Evolutionary conservation across 2,888 invertebrate species (phyloP), one percentile per base, ranked within the genome.

Genomic region (Xestia sexstrigata): DNA sequence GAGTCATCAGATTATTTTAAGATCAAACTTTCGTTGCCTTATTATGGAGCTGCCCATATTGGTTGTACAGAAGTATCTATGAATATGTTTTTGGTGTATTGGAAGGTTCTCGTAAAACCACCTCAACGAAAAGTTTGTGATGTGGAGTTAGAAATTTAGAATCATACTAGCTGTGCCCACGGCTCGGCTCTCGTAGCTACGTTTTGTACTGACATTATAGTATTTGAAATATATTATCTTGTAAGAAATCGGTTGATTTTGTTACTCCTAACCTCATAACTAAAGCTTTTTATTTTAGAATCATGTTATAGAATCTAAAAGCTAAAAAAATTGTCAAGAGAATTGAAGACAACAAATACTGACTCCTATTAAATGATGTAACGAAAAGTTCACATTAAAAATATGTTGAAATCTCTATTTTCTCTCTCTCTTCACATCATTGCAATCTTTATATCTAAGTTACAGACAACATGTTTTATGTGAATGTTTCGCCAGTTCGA

Each of bases 21-120:
- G 26, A 15, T 42, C 23, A 15, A 66, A 84, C 83, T 84, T 83
- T 84, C 81, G 52, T 75, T 72, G 3, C 1, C 66, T 69, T 35
- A 74, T 62, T 66, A 52, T 11, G 78, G 84, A 30, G 45, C 8
- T 78, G 26, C 39, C 74, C 74, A 66, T 83, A 72, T 81, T 45
- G 13, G 49, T 39, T n/a, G 20, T 26, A 20, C 35, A 35, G 35
- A n/a, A 52, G 20, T 58, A n/a, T 78, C 17, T 70, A 26, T 35
- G 26, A 47, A 42, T 42, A 70, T 8, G 13, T 0, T 39, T 70
- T 70, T 60, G 30, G 17, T n/a, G 20, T 17, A 45, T 73, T 42
- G 26, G 17, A 60, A 60, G 35, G n/a, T 49, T n/a, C 58, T 68
- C 30, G 20, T 35, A 23, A 60, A 52, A 78, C 42, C 1, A 7